Percentiles rank a stretch among this genome's conserved stretches.
Evolutionary conservation across 2,113 vertebrate species (phyloP).

Genomic region (Hymenochirus boettgeri): DNA sequence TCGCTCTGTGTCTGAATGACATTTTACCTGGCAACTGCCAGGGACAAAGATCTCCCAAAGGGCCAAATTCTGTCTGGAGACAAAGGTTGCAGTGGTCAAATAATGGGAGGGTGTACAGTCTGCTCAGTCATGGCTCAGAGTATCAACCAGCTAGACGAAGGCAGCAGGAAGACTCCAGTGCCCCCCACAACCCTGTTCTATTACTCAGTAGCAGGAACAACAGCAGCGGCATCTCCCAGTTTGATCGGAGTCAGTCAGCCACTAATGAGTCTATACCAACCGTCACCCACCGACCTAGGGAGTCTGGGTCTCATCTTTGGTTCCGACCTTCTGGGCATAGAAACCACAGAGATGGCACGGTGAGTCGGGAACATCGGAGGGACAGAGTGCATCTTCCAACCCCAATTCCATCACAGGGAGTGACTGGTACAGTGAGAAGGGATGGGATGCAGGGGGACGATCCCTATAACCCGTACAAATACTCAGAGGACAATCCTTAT

Average conservation of each 20-base stretch:
- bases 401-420: constrained; percentile 9
- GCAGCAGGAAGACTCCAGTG: constrained; percentile 44
- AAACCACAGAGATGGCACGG: constrained; percentile 33
- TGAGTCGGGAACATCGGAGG: constrained; percentile 7
- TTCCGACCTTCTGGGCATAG: constrained; percentile 43
- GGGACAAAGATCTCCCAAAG: constrained; percentile 50
- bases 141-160: constrained; percentile 68
- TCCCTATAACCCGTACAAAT: constrained; percentile 84
- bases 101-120: constrained; percentile 82
- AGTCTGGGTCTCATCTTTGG: constrained; percentile 41
- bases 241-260: not conserved
- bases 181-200: constrained; percentile 49
- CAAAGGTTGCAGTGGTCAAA: constrained; percentile 80
- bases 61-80: constrained; percentile 59
- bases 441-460: constrained; percentile 86
- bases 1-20: constrained; percentile 56
- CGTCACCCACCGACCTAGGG: constrained; percentile 44
- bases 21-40: constrained; percentile 55
- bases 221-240: not conserved
- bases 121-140: constrained; percentile 75
- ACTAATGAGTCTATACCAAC: not conserved
- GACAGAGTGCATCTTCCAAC: constrained; percentile 12
- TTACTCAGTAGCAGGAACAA: constrained; percentile 50
- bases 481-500: constrained; percentile 82
- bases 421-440: constrained; percentile 46